phyloP scores from a whole-genome alignment of 2,888 invertebrate genomes.

The Opisthograptis luteolata region DNA sequence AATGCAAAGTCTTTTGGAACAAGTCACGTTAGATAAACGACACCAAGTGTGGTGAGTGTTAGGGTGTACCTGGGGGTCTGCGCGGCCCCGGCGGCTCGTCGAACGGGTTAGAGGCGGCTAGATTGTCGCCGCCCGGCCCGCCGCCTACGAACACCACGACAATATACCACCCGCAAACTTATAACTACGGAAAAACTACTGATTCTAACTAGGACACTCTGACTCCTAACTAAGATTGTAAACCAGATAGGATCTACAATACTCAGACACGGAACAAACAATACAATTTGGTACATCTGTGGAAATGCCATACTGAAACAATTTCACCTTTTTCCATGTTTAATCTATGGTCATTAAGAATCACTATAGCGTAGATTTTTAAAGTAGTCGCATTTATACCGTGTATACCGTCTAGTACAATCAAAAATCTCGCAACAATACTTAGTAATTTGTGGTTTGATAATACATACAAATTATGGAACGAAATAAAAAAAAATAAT shows the following conservation, averaged over 20 bases:
- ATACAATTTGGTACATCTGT: too few species aligned
- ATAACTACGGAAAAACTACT: conserved; percentile 41
- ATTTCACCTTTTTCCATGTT: too few species aligned
- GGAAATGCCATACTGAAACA: too few species aligned
- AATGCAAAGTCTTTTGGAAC: conserved; percentile 3
- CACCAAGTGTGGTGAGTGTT: conserved; percentile 40
- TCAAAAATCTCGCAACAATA: neutral
- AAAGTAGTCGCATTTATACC: too few species aligned
- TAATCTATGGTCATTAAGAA: too few species aligned
- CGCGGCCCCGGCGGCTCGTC: conserved; percentile 88
- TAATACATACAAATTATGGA: too few species aligned
- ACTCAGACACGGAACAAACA: too few species aligned
- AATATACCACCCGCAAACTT: conserved; percentile 47
- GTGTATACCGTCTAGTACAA: too few species aligned
- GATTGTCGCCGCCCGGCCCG: conserved; percentile 87
- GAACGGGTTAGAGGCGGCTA: conserved; percentile 94
- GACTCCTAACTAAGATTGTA: too few species aligned
- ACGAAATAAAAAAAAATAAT: too few species aligned
- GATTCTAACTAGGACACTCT: conserved; percentile 9
- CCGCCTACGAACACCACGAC: conserved; percentile 76
- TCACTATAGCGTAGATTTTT: too few species aligned
- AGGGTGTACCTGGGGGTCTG: conserved; percentile 81
- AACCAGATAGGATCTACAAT: too few species aligned
- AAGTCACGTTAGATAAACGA: neutral
- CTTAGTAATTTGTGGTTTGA: neutral